A percentile compares a stretch with the other conserved stretches of the same genome.
phyloP scores from a whole-genome alignment of 2,888 invertebrate genomes.

The Euzetes globulus region DNA sequence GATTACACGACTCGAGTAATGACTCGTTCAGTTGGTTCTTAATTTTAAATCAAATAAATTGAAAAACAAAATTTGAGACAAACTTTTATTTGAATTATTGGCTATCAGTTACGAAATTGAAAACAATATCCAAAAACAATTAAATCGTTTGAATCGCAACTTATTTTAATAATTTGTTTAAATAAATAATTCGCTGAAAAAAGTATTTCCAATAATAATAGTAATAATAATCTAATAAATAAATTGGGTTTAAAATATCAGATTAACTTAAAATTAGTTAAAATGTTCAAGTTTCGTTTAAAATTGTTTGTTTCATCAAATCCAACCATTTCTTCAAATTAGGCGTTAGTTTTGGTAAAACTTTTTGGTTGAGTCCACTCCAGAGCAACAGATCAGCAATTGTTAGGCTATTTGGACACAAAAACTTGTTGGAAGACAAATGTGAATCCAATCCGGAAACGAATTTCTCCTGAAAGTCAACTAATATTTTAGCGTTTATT shows the following conservation, averaged over 20 bases:
- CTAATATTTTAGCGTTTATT: background rate
- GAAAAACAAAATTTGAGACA: too few relatives aligned
- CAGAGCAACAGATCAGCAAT: slow-evolving; percentile 19
- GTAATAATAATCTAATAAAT: too few relatives aligned
- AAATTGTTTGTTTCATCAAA: background rate
- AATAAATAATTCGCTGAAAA: too few relatives aligned
- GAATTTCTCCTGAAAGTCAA: background rate
- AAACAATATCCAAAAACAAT: too few relatives aligned
- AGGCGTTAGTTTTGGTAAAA: background rate
- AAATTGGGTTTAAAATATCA: background rate
- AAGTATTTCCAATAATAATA: too few relatives aligned
- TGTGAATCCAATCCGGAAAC: background rate
- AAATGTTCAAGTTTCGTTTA: background rate
- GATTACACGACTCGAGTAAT: too few relatives aligned
- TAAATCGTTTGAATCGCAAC: too few relatives aligned
- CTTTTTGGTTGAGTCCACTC: slow-evolving; percentile 8
- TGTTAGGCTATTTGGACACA: background rate
- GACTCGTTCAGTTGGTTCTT: too few relatives aligned
- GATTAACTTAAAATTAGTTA: background rate
- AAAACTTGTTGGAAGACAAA: background rate
- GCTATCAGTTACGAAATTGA: too few relatives aligned
- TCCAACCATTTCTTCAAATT: slow-evolving; percentile 2
- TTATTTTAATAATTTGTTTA: too few relatives aligned
- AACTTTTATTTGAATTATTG: too few relatives aligned
- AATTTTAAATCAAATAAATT: too few relatives aligned